These are phyloP conservation scores for Taenioides sp. DNA, from an alignment of 2,797 vertebrate species.

Conservation along the genomic window DNA sequence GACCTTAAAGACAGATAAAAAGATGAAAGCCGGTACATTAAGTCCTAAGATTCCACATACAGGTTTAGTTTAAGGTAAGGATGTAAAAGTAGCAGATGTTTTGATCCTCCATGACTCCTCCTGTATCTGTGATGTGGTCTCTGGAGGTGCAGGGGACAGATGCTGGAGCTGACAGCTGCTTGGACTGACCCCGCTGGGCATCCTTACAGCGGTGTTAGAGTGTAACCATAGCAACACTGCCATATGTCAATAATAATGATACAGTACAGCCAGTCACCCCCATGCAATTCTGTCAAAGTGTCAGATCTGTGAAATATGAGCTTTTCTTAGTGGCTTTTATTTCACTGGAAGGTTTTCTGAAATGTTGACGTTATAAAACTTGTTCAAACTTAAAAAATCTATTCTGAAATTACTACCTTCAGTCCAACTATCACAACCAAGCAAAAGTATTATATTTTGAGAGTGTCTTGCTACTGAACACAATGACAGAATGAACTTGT, in stretches of 20 bases:
- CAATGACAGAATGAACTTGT: too few relatives aligned
- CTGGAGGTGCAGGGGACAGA: conserved; percentile 52
- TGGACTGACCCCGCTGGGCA: conserved; percentile 41
- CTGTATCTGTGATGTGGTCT: conserved; percentile 57
- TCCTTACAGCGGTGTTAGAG: conserved; percentile 33
- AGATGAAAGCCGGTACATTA: not conserved
- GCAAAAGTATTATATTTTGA: too few relatives aligned
- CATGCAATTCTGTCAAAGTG: not conserved
- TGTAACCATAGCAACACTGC: conserved; percentile 6
- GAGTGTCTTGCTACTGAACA: too few relatives aligned
- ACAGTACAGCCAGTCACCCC: not conserved
- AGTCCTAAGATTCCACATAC: conserved; percentile 20
- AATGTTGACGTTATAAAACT: not conserved
- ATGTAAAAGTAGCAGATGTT: conserved; percentile 57
- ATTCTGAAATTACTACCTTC: not conserved
- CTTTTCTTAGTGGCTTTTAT: not conserved
- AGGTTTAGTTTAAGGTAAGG: conserved; percentile 46
- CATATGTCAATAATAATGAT: conserved; percentile 6
- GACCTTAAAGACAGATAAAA: not conserved
- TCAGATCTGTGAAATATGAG: not conserved
- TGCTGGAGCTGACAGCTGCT: conserved; percentile 41
- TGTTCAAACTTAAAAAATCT: not conserved
- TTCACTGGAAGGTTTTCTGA: not conserved
- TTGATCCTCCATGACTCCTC: conserved; percentile 51
- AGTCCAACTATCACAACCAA: too few relatives aligned